Evolutionary conservation across 2,113 vertebrate genomes (phyloP).

Genomic region (Hydropotes inermis): DNA sequence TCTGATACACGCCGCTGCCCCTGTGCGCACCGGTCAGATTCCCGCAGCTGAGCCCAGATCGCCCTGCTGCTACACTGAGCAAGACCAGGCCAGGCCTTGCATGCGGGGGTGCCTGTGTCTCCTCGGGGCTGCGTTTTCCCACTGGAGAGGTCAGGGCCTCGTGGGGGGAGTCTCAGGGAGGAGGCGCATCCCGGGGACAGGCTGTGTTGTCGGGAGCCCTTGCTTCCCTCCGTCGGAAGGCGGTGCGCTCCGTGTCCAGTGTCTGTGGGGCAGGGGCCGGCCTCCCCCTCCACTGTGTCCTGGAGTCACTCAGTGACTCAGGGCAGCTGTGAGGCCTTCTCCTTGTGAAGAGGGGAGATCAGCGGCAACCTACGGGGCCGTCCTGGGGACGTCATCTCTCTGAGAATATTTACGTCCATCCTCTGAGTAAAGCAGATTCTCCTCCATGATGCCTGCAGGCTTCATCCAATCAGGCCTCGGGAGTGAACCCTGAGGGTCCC

Average conservation of each 20-base stretch:
- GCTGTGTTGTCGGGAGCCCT: background rate
- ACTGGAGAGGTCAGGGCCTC: background rate
- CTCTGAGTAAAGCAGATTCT: background rate
- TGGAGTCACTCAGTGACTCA: background rate
- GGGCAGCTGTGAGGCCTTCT: background rate
- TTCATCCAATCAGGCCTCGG: background rate
- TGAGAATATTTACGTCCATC: background rate
- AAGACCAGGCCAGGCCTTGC: no score
- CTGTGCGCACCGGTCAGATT: fast-evolving
- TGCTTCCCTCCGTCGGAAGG: fast-evolving
- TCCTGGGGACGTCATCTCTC: background rate
- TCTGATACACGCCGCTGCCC: no score
- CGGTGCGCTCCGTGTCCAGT: fast-evolving
- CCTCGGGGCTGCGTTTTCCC: background rate
- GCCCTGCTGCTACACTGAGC: fast-evolving
- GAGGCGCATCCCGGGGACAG: background rate
- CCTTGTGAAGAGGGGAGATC: background rate
- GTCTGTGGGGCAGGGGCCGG: background rate
- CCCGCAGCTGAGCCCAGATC: background rate
- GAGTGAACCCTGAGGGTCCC: background rate
- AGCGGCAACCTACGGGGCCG: background rate
- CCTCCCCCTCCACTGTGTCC: background rate
- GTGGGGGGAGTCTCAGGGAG: fast-evolving
- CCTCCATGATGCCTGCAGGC: background rate
- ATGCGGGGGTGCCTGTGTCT: background rate